These are phyloP conservation scores for Pelobates fuscus DNA, from an alignment of 2,113 vertebrate species.

Conservation along the genomic window DNA sequence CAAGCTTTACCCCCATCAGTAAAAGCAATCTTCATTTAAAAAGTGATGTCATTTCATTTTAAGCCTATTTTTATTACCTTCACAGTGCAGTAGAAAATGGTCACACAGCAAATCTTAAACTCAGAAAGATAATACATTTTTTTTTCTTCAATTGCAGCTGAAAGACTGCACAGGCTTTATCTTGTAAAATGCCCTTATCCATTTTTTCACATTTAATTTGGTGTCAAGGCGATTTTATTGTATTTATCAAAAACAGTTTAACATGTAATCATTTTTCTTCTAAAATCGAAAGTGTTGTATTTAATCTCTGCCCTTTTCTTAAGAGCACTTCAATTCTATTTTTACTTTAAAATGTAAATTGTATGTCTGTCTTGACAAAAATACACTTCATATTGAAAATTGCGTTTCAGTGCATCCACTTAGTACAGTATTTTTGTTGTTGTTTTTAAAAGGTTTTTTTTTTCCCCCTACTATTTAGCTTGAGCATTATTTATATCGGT, in stretches of 20 bases:
- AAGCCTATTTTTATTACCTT: constrained; percentile 38
- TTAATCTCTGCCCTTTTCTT: neutral
- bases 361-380: neutral
- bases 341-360: neutral
- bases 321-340: neutral
- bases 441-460: no score
- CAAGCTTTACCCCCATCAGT: constrained; percentile 31
- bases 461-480: no score
- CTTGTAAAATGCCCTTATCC: constrained; percentile 25
- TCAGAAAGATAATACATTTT: constrained; percentile 6
- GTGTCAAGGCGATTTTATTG: no score
- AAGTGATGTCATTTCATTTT: constrained; percentile 46
- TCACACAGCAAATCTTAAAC: constrained; percentile 35
- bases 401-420: no score
- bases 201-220: constrained; percentile 30
- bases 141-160: neutral
- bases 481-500: no score
- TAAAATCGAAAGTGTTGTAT: constrained; percentile 7
- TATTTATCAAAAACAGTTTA: constrained; percentile 28
- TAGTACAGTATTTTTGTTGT: no score
- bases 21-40: constrained; percentile 47
- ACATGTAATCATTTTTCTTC: neutral
- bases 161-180: constrained; percentile 1
- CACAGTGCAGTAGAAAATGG: constrained; percentile 25
- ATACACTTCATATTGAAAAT: no score